Percentiles rank a stretch among this genome's conserved stretches.
Evolutionary conservation across 2,888 invertebrate genomes (phyloP).

Genomic region (Chrysodeixis includens): DNA sequence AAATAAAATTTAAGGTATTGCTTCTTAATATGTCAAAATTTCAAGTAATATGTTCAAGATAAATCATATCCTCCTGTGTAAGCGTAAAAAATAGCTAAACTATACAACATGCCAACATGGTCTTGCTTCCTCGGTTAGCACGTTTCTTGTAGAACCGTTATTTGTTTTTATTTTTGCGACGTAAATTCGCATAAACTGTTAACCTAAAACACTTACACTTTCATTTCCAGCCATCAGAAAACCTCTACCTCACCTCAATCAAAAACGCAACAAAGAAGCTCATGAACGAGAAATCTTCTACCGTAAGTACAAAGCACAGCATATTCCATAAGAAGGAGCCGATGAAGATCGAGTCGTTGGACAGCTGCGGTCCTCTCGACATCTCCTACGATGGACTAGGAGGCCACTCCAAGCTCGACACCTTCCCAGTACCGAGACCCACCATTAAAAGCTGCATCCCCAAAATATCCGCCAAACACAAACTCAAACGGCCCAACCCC

Average conservation of each 20-base stretch:
- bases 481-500: slow-evolving; percentile 69
- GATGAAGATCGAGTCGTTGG: slow-evolving; percentile 60
- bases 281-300: slow-evolving; percentile 49
- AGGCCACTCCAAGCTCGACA: slow-evolving; percentile 87
- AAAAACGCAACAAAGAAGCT: slow-evolving; percentile 60
- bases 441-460: slow-evolving; percentile 67
- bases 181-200: background rate
- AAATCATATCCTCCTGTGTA: too few species aligned
- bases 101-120: too few species aligned
- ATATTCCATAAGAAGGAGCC: slow-evolving; percentile 75
- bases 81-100: too few species aligned
- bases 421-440: slow-evolving; percentile 77
- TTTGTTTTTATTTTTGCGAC: too few species aligned
- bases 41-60: too few species aligned
- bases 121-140: too few species aligned
- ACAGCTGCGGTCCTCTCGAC: slow-evolving; percentile 57
- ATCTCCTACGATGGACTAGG: slow-evolving; percentile 88
- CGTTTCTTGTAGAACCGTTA: too few species aligned
- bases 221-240: slow-evolving; percentile 73
- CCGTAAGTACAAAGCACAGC: slow-evolving; percentile 56
- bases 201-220: background rate
- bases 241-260: slow-evolving; percentile 69
- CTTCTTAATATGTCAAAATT: too few species aligned
- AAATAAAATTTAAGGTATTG: too few species aligned
- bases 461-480: slow-evolving; percentile 73